Evolutionary conservation across 1,140 invertebrate species (phyloP).

Genomic region (Aphaenogaster ashmeadi): DNA sequence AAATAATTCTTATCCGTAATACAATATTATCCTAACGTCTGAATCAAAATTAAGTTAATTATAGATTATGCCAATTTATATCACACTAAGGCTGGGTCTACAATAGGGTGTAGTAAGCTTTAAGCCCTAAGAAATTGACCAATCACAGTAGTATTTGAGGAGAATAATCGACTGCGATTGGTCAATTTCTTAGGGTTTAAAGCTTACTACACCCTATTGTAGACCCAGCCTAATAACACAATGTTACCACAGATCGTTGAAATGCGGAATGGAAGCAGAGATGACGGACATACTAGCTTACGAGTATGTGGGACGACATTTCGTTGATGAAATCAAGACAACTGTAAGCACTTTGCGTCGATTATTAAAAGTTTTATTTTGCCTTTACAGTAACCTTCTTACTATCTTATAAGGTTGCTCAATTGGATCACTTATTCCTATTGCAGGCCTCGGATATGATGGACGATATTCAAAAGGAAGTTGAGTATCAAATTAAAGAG

Average conservation of each 20-base stretch:
- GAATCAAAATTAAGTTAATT: too few species aligned
- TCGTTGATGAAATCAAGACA: conserved; percentile 1
- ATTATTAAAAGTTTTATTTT: conserved; percentile 40
- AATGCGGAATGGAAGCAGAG: neutral
- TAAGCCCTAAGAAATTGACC: too few species aligned
- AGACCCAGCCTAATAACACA: too few species aligned
- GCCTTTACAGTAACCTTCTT: neutral
- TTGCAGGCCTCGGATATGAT: conserved; percentile 71
- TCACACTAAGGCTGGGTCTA: too few species aligned
- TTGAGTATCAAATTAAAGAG: conserved; percentile 61
- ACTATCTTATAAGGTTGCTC: neutral
- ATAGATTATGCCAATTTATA: too few species aligned
- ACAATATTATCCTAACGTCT: too few species aligned
- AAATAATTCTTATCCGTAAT: too few species aligned
- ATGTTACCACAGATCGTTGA: neutral
- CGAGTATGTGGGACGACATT: conserved; percentile 37
- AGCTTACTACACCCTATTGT: too few species aligned
- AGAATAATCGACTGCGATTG: too few species aligned
- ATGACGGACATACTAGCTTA: conserved; percentile 8
- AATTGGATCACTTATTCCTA: neutral
- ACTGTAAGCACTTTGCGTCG: conserved; percentile 14
- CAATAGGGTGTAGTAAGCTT: too few species aligned
- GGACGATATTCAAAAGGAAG: conserved; percentile 73
- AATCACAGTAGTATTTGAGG: too few species aligned
- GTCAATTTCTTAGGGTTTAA: too few species aligned